Evolutionary conservation across 2,113 vertebrate genomes (phyloP).

Genomic region (Dolichotis patagonum): DNA sequence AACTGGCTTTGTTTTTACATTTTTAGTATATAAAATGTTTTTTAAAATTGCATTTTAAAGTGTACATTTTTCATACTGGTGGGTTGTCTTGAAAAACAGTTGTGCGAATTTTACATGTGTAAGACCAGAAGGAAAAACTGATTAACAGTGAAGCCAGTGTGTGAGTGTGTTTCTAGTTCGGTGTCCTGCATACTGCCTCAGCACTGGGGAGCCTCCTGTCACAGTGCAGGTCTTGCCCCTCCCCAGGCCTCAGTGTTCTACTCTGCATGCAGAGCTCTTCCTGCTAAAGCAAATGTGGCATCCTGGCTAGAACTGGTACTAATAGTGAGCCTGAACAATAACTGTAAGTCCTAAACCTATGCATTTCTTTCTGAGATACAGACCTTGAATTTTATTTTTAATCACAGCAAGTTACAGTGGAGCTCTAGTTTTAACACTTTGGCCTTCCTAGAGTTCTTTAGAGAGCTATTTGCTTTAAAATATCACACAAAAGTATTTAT

Average conservation of each 20-base stretch:
- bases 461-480: slow-evolving; percentile 1
- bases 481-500: slow-evolving; percentile 57
- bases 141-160: background rate
- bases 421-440: slow-evolving; percentile 28
- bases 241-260: background rate
- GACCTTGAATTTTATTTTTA: slow-evolving; percentile 42
- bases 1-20: slow-evolving; percentile 39
- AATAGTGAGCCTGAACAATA: slow-evolving; percentile 17
- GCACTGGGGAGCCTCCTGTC: background rate
- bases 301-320: slow-evolving; percentile 24
- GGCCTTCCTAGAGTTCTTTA: slow-evolving; percentile 41
- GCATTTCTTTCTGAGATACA: background rate
- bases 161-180: background rate
- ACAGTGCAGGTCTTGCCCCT: background rate
- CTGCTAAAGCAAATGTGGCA: background rate
- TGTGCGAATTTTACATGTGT: slow-evolving; percentile 38
- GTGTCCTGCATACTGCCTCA: background rate
- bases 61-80: background rate
- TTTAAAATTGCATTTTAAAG: background rate
- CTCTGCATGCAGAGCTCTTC: background rate
- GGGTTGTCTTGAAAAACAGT: slow-evolving; percentile 22
- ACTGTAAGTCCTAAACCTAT: background rate
- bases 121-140: slow-evolving; percentile 43
- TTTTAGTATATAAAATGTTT: slow-evolving; percentile 9
- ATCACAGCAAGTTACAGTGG: background rate